phyloP scores from a whole-genome alignment of 2,113 vertebrate genomes.

The Callipepla squamata region DNA sequence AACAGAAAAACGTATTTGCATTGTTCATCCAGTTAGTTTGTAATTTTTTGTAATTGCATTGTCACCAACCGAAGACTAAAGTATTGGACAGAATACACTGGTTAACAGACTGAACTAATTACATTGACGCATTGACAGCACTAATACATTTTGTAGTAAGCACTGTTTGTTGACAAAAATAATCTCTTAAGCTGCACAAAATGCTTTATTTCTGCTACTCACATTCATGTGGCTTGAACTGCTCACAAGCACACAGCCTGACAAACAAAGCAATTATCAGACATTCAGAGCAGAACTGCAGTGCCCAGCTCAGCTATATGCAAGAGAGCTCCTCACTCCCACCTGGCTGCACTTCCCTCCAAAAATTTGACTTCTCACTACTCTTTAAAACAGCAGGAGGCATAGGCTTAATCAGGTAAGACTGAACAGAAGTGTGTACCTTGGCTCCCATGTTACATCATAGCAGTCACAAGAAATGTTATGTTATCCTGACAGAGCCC shows the following conservation, averaged over 20 bases:
- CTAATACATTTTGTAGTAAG: neutral
- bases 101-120: conserved; percentile 36
- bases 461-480: neutral
- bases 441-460: neutral
- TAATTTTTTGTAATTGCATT: conserved; percentile 4
- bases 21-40: conserved; percentile 5
- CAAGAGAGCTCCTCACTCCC: neutral
- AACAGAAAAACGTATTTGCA: conserved; percentile 5
- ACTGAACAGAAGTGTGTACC: rapidly evolving
- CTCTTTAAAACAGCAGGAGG: neutral
- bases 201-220: neutral
- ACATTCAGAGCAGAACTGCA: neutral
- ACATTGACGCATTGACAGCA: neutral
- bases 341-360: rapidly evolving
- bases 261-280: neutral
- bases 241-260: neutral
- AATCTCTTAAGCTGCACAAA: neutral
- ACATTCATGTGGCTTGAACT: neutral
- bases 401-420: neutral
- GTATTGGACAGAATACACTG: neutral
- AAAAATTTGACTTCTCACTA: rapidly evolving
- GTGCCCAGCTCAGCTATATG: neutral
- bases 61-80: conserved; percentile 1
- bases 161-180: neutral
- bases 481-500: rapidly evolving